These are phyloP conservation scores for Drosophila mimica DNA, from an alignment of 2,888 invertebrate genomes.

Conservation along the genomic window DNA sequence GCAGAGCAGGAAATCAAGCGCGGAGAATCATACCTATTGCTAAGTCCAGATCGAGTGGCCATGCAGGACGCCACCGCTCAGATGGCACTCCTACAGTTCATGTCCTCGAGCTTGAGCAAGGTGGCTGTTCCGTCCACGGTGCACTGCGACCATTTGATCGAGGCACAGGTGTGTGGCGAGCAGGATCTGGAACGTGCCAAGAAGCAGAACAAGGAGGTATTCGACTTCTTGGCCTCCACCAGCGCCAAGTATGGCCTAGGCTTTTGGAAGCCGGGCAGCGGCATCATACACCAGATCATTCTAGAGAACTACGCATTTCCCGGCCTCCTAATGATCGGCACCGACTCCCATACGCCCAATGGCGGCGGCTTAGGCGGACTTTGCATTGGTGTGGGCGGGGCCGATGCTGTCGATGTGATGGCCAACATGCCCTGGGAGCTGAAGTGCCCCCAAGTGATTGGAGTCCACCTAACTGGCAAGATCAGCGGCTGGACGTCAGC, in stretches of 20 bases:
- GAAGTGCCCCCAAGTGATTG: constrained; percentile 99
- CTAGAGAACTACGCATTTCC: constrained; percentile 99
- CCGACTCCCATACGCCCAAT: constrained; percentile 99
- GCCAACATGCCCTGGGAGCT: constrained; percentile 99
- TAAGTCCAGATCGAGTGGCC: constrained; percentile 98
- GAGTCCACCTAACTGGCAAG: constrained; percentile 97
- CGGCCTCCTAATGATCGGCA: constrained; percentile 98
- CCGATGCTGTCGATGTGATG: constrained; percentile 99
- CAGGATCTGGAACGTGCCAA: constrained; percentile 97
- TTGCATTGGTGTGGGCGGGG: constrained; percentile 99
- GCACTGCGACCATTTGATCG: constrained; percentile 99
- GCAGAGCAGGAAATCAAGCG: constrained; percentile 94
- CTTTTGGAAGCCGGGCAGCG: constrained; percentile 99
- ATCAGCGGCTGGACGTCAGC: constrained; percentile 99
- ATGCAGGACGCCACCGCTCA: constrained; percentile 99
- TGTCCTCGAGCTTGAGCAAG: constrained; percentile 96
- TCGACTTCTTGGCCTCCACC: constrained; percentile 95
- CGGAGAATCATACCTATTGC: constrained; percentile 95
- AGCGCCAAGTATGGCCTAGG: constrained; percentile 99
- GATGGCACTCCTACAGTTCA: constrained; percentile 99
- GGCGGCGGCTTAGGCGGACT: constrained; percentile 99
- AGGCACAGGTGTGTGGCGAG: constrained; percentile 96
- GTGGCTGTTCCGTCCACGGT: constrained; percentile 99
- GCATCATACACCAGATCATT: constrained; percentile 99
- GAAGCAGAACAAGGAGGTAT: constrained; percentile 95